phyloP scores from a whole-genome alignment of 2,888 invertebrate species.

The Epiblema foenella region DNA sequence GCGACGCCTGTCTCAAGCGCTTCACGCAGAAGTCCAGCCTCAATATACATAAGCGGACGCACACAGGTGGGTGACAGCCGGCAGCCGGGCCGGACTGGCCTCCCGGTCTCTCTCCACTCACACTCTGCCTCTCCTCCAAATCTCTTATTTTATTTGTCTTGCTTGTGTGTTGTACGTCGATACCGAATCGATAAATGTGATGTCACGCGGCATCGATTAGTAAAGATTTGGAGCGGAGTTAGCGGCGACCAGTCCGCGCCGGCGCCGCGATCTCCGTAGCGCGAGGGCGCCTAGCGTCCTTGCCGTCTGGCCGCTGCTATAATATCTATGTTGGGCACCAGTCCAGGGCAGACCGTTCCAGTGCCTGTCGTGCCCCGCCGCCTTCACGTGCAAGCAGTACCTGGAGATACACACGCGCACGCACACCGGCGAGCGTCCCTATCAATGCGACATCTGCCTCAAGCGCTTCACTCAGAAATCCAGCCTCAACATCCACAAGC shows the following conservation, averaged over 20 bases:
- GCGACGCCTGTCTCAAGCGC: conserved; percentile 90
- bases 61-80: conserved; percentile 86
- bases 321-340: conserved; percentile 84
- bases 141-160: conserved; percentile 52
- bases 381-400: conserved; percentile 86
- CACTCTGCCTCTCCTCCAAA: conserved; percentile 63
- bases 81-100: conserved; percentile 74
- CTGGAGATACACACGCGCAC: conserved; percentile 87
- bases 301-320: conserved; percentile 79
- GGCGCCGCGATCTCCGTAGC: conserved; percentile 78
- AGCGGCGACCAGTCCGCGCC: conserved; percentile 81
- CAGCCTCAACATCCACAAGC: conserved; percentile 92
- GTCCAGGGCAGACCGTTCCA: conserved; percentile 86
- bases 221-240: conserved; percentile 73
- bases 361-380: conserved; percentile 85
- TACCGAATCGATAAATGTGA: conserved; percentile 36
- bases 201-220: conserved; percentile 41
- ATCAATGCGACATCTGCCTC: conserved; percentile 90
- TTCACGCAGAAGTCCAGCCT: conserved; percentile 93
- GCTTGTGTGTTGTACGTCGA: conserved; percentile 46
- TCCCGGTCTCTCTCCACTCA: conserved; percentile 65
- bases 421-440: conserved; percentile 85
- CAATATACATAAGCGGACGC: conserved; percentile 92
- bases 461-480: conserved; percentile 93
- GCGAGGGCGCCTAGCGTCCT: conserved; percentile 80